These are phyloP conservation scores for Ectemnius lituratus DNA, from an alignment of 2,888 invertebrate genomes.

Conservation along the genomic window DNA sequence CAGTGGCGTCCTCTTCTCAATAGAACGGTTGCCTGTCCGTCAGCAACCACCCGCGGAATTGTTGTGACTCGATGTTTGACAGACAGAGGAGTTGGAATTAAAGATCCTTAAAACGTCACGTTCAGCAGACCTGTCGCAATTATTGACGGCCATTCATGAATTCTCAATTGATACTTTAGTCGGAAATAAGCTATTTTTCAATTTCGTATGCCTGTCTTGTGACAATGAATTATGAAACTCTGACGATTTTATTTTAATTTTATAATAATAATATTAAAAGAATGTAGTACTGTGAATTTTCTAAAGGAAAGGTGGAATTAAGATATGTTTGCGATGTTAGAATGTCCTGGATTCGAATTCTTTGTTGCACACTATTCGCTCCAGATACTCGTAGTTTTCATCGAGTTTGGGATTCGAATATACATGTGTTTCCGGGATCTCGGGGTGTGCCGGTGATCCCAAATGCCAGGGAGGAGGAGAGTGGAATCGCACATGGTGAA, in stretches of 20 bases:
- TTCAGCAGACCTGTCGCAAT: conserved; percentile 32
- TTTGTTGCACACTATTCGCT: no score
- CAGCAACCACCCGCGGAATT: conserved; percentile 60
- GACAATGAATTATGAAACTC: no score
- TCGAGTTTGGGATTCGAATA: not conserved
- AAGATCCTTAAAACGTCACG: conserved; percentile 56
- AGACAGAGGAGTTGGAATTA: conserved; percentile 59
- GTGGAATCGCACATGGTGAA: conserved; percentile 38
- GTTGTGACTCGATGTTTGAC: conserved; percentile 68
- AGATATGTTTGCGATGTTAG: no score
- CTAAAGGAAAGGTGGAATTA: no score
- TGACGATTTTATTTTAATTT: no score
- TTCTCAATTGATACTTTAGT: conserved; percentile 27
- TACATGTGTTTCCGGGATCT: not conserved
- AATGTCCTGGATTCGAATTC: no score
- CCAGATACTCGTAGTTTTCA: not conserved
- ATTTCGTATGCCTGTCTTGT: not conserved
- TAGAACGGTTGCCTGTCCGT: conserved; percentile 57
- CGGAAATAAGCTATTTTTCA: not conserved
- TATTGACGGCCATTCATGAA: conserved; percentile 24
- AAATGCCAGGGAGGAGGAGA: not conserved
- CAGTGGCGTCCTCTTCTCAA: conserved; percentile 38
- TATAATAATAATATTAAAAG: no score
- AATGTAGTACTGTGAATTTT: no score
- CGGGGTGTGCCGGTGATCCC: not conserved